Percentiles rank a stretch among this genome's conserved stretches.
phyloP scores from a whole-genome alignment of 2,797 vertebrate genomes.

The Ctenopoma multispine region DNA sequence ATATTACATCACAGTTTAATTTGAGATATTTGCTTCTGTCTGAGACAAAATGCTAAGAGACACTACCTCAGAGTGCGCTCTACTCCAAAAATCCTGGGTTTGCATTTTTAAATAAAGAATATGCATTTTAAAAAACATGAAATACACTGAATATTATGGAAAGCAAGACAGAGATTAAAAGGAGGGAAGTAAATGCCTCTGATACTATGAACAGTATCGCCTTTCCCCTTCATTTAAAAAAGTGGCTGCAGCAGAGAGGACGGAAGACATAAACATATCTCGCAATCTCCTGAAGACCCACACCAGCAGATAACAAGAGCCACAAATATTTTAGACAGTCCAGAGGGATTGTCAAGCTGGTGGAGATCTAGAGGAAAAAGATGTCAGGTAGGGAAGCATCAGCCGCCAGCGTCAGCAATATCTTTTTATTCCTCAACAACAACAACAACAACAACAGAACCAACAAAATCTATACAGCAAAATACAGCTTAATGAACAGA shows the following conservation, averaged over 20 bases:
- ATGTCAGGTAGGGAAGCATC: conserved; percentile 27
- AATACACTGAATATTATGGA: conserved; percentile 36
- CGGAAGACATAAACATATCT: conserved; percentile 17
- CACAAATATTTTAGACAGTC: conserved; percentile 9
- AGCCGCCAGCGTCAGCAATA: conserved; percentile 32
- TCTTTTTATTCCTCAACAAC: conserved; percentile 5
- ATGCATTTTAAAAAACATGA: conserved; percentile 62
- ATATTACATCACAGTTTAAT: conserved; percentile 14
- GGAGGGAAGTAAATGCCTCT: conserved; percentile 26
- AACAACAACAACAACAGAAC: background rate
- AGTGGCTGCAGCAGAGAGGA: conserved; percentile 38
- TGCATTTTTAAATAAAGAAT: conserved; percentile 84
- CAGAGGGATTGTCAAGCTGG: conserved; percentile 30
- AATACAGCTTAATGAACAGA: conserved; percentile 19
- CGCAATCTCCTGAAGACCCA: conserved; percentile 53
- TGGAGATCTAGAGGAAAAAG: conserved; percentile 54
- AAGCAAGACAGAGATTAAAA: conserved; percentile 38
- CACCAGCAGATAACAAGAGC: conserved; percentile 44
- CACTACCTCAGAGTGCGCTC: conserved; percentile 89
- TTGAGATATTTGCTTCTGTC: conserved; percentile 38
- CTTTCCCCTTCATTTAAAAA: conserved; percentile 32
- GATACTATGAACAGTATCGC: conserved; percentile 7
- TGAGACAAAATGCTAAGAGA: conserved; percentile 42
- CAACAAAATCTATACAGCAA: background rate
- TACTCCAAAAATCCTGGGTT: conserved; percentile 91